phyloP scores from a whole-genome alignment of 2,113 vertebrate species.

The Drymodes brunneopygia region DNA sequence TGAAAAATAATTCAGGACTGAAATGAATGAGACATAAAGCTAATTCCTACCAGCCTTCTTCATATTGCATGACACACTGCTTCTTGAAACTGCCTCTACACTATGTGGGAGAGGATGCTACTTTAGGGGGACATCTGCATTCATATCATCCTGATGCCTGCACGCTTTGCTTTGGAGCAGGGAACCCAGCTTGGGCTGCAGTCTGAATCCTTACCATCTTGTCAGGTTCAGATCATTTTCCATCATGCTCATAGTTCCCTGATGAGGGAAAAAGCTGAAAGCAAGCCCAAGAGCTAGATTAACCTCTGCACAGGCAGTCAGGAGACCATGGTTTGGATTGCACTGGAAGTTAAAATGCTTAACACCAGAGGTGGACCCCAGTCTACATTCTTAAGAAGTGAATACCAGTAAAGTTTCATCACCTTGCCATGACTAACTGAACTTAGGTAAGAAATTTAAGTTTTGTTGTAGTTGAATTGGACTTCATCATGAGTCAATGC shows the following conservation, averaged over 20 bases:
- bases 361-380: not conserved
- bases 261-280: not conserved
- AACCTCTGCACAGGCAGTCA: not conserved
- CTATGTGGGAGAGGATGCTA: not conserved
- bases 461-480: not conserved
- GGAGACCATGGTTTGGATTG: not conserved
- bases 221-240: not conserved
- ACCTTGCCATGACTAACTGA: not conserved
- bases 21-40: conserved; percentile 19
- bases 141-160: not conserved
- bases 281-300: not conserved
- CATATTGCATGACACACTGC: not conserved
- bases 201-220: not conserved
- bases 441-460: not conserved
- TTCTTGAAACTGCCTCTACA: not conserved
- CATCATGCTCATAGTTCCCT: not conserved
- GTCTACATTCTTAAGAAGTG: not conserved
- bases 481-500: not conserved
- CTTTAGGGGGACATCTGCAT: not conserved
- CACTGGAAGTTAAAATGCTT: not conserved
- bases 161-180: not conserved
- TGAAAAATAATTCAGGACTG: conserved; percentile 18
- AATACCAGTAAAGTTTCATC: not conserved
- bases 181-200: not conserved
- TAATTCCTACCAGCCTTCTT: conserved; percentile 3